Percentiles rank a stretch among this genome's conserved stretches.
These are phyloP conservation scores for Toxotes lorentzi DNA, from an alignment of 2,797 vertebrate species.

Conservation along the genomic window DNA sequence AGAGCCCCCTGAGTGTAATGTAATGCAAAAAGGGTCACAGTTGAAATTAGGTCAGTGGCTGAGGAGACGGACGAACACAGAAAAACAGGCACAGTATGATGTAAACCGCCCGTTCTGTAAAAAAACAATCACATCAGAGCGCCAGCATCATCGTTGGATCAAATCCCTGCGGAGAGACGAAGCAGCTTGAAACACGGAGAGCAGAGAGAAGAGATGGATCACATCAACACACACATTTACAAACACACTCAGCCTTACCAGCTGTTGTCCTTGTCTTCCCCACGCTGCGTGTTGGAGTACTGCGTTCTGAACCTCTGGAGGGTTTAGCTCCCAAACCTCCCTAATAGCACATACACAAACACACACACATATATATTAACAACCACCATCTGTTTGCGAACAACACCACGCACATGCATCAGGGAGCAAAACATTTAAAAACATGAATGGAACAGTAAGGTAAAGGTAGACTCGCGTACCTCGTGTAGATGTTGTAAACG, in stretches of 20 bases:
- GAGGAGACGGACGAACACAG: background rate
- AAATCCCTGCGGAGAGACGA: constrained; percentile 24
- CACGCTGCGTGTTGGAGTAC: constrained; percentile 85
- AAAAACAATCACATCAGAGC: constrained; percentile 4
- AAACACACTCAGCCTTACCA: constrained; percentile 63
- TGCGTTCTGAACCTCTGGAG: constrained; percentile 84
- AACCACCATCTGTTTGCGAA: constrained; percentile 31
- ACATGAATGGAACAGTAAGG: background rate
- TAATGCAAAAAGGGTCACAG: constrained; percentile 2
- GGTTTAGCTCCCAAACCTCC: constrained; percentile 84
- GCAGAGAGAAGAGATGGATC: constrained; percentile 19
- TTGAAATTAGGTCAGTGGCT: constrained; percentile 16
- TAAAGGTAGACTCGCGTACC: constrained; percentile 55
- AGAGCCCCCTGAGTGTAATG: background rate
- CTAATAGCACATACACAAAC: constrained; percentile 60
- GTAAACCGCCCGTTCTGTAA: constrained; percentile 19
- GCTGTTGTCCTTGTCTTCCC: constrained; percentile 82
- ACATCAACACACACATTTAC: constrained; percentile 2
- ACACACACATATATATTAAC: background rate
- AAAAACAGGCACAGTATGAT: background rate
- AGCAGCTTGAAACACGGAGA: background rate
- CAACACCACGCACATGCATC: background rate
- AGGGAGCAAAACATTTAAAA: background rate
- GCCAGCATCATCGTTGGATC: background rate
- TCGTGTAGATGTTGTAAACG: constrained; percentile 81